These are phyloP conservation scores for Noctua janthe DNA, from an alignment of 2,888 invertebrate genomes.

Conservation along the genomic window DNA sequence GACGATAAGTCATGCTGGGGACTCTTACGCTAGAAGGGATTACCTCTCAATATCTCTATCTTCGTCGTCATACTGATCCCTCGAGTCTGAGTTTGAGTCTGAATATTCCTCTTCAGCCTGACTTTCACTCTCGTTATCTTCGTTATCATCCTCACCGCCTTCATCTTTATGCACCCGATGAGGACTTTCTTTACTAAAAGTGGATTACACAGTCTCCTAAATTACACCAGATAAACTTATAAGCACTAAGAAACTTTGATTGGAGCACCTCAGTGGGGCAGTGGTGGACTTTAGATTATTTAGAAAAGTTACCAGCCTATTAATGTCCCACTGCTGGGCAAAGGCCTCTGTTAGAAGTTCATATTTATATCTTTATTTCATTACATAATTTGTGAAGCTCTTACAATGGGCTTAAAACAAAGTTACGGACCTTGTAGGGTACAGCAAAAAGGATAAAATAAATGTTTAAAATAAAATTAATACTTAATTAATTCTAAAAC, in stretches of 20 bases:
- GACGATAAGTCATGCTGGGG: neutral
- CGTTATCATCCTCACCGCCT: slow-evolving; percentile 65
- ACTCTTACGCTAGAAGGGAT: neutral
- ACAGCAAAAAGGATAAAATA: neutral
- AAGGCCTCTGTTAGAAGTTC: neutral
- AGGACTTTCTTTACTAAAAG: slow-evolving; percentile 67
- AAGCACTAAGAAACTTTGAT: neutral
- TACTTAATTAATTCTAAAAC: too few species aligned
- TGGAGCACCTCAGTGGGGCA: neutral
- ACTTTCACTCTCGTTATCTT: slow-evolving; percentile 68
- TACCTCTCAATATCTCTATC: slow-evolving; percentile 77
- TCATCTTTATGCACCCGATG: slow-evolving; percentile 65
- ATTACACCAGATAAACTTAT: neutral
- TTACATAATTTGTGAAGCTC: neutral
- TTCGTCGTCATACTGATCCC: slow-evolving; percentile 76
- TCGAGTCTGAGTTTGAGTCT: slow-evolving; percentile 57
- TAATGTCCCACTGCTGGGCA: neutral
- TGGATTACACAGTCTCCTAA: neutral
- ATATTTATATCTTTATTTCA: neutral
- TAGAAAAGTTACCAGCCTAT: neutral
- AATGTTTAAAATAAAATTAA: too few species aligned
- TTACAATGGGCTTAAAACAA: neutral
- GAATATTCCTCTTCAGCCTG: slow-evolving; percentile 76
- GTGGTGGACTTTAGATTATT: neutral
- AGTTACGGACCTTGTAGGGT: neutral